Percentiles rank a stretch among this genome's conserved stretches.
These are phyloP conservation scores for Pachydiplax longipennis DNA, from an alignment of 2,888 invertebrate genomes.

Conservation along the genomic window DNA sequence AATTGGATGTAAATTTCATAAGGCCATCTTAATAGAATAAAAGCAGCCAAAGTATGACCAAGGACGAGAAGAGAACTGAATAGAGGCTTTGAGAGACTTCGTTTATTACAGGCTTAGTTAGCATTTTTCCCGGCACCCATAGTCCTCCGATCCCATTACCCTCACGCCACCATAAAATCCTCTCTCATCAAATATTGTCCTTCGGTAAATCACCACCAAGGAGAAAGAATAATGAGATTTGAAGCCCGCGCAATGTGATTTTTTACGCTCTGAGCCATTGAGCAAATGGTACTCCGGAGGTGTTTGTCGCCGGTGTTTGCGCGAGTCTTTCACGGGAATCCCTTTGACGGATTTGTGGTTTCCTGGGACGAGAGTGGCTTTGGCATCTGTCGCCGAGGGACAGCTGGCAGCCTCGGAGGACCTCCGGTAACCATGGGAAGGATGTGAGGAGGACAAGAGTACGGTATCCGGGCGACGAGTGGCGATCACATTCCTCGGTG, in stretches of 20 bases:
- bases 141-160: neutral
- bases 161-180: neutral
- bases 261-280: neutral
- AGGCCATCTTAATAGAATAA: too few relatives aligned
- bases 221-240: neutral
- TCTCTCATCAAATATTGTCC: neutral
- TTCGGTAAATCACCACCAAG: neutral
- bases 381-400: conserved; percentile 34
- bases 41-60: neutral
- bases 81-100: neutral
- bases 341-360: neutral
- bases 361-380: neutral
- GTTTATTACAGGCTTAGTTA: neutral
- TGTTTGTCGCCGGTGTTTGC: neutral
- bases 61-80: neutral
- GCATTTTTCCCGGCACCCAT: neutral
- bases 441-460: conserved; percentile 22
- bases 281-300: neutral
- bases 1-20: too few relatives aligned
- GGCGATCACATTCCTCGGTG: conserved; percentile 26
- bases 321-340: neutral
- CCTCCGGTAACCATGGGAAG: neutral
- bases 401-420: conserved; percentile 32
- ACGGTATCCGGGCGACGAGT: conserved; percentile 23
- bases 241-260: neutral